A percentile compares a stretch with the other conserved stretches of the same genome.
phyloP scores from a whole-genome alignment of 2,888 invertebrate genomes.

The Agrochola lychnidis region DNA sequence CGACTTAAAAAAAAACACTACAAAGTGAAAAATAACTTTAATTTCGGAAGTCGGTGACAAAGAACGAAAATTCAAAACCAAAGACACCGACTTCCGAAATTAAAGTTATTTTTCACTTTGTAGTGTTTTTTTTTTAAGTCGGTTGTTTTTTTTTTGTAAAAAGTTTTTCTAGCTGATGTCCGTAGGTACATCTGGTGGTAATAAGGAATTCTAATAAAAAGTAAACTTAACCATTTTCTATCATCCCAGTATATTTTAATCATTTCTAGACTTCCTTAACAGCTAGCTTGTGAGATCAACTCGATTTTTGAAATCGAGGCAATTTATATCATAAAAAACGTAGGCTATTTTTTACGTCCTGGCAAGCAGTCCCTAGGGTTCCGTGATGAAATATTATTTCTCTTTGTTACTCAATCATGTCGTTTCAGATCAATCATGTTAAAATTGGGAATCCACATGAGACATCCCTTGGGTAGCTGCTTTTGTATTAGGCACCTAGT shows the following conservation, averaged over 20 bases:
- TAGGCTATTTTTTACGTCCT: slow-evolving; percentile 43
- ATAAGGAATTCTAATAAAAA: neutral
- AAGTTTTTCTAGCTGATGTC: no score
- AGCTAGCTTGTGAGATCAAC: slow-evolving; percentile 1
- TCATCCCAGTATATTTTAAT: neutral
- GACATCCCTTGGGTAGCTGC: slow-evolving; percentile 49
- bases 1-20: no score
- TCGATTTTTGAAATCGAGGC: slow-evolving; percentile 3
- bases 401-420: slow-evolving; percentile 63
- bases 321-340: slow-evolving; percentile 36
- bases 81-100: no score
- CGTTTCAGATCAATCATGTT: slow-evolving; percentile 62
- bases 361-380: slow-evolving; percentile 51
- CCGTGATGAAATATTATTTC: slow-evolving; percentile 62
- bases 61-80: no score
- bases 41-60: no score
- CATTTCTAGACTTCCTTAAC: neutral
- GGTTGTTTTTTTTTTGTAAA: no score
- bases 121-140: no score
- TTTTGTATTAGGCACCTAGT: slow-evolving; percentile 28
- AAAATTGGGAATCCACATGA: slow-evolving; percentile 54
- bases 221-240: neutral
- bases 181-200: neutral
- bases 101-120: no score
- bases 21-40: no score